Evolutionary conservation across 92 coral and sea anemone genomes (phyloP), one percentile per base, ranked within the genome.

Genomic region (Umimayanthus kanabou): DNA sequence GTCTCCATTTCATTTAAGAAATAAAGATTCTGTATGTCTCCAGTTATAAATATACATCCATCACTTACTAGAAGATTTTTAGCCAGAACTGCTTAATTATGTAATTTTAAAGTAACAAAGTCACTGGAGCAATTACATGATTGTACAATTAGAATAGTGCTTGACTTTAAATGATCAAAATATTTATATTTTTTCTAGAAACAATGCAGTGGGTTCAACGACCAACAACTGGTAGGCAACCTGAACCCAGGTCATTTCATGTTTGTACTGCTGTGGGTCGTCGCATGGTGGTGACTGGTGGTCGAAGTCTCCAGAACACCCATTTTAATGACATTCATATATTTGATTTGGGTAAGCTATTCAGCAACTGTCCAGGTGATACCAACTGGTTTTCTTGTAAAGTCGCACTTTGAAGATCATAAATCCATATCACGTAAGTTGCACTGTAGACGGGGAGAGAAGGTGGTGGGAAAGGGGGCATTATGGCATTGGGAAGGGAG

Each of bases 211-310:
- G 97, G 97, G 85, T 90, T 45, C 77, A 85, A 49, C 73, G 87
- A 6, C 90, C 88, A 16, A 80, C 92, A 33, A 84, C 92, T 11
- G 98, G 98, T 16, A 85, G 89, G 42, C 93, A 94, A 43, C 98
- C 98, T 76, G 94, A 92, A 50, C 98, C 98, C 73, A 89, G 95
- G 40, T 94, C 95, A 89, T 94, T 94, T 75, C 98, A 94, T 87
- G 79, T 91, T 18, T 92, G 95, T 72, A 88, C 92, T 22, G 77
- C 95, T 16, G 89, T 94, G 9, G 98, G 95, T 25, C 85, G 88
- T 81, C 85, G 98, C 45, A 90, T 94, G 93, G 88, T 94, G 50
- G 93, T 94, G 37, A 91, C 90, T 80, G 98, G 98, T 9, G 98
- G 98, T 30, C 88, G 95, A 73, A 91, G 98, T 82, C 26, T 80